A percentile compares a stretch with the other conserved stretches of the same genome.
Conservation (phyloP, 2,888 invertebrate species). For the Drosophila incognita region DNA sequence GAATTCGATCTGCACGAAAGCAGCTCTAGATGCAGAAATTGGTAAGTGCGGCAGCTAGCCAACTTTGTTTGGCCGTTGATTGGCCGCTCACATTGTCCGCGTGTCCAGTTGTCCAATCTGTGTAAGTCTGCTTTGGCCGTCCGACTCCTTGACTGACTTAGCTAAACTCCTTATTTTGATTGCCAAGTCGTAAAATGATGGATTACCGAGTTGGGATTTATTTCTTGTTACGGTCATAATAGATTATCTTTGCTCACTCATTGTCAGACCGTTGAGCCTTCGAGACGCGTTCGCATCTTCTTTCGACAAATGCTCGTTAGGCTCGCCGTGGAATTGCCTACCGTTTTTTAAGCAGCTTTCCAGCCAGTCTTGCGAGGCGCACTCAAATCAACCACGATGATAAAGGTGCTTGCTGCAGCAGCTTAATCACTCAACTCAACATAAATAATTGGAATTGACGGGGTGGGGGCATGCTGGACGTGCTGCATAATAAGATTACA, state of each 20-base stretch:
- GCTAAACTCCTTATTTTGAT: constrained; percentile 81
- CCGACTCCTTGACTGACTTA: constrained; percentile 58
- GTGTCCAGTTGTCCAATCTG: constrained; percentile 14
- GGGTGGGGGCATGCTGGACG: not conserved
- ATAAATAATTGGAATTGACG: constrained; percentile 2
- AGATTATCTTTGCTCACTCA: constrained; percentile 80
- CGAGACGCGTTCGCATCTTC: constrained; percentile 47
- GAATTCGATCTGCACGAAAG: not conserved
- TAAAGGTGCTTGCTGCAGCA: constrained; percentile 36
- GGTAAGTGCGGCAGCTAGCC: constrained; percentile 27
- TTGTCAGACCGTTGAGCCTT: constrained; percentile 58
- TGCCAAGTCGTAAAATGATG: constrained; percentile 79
- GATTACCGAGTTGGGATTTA: constrained; percentile 80
- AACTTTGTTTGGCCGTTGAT: constrained; percentile 64
- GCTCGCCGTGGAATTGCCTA: constrained; percentile 45
- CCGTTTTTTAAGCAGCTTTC: constrained; percentile 52
- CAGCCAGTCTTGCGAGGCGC: not conserved
- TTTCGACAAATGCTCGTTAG: constrained; percentile 72
- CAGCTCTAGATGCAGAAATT: constrained; percentile 32
- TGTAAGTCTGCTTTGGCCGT: not conserved
- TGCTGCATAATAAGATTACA: constrained; percentile 40
- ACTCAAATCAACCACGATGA: constrained; percentile 45
- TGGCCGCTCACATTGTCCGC: constrained; percentile 50
- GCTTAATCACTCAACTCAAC: constrained; percentile 52
- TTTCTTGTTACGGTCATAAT: constrained; percentile 81